Base-by-base conservation (phyloP, 2,888 invertebrate genomes). In the Pegoplata infirma region DNA sequence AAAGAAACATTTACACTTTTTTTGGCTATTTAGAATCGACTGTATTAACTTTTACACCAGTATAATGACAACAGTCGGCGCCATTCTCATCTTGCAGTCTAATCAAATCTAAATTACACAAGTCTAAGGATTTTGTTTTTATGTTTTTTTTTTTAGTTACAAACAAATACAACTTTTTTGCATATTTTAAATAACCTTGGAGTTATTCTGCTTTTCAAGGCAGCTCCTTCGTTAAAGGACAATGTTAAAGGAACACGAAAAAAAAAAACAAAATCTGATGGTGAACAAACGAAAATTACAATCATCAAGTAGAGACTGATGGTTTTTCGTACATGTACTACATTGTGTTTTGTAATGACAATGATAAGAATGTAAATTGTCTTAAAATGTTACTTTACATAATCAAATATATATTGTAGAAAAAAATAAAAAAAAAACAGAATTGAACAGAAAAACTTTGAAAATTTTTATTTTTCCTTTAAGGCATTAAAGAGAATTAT, bases 101-200 rank as follows among this genome's bases (percentile, higher is more conserved):
- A 73, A 66, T 73, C 51, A 58, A 73, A 73, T 73, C 66, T 51
- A 66, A 73, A 66, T 58, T 51, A 56, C 49, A 51, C 12, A n/a
- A n/a, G 36, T 40, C 36, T 40, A 3, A n/a, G n/a, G 36, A 40
- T 40, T 40, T 40, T 5, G 36, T 12, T 32, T 5, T 23, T 23
- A 5, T 23, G 3, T 23, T 23, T 23, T 23, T 5, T 23, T 32
- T 32, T 28, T 40, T 3, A n/a, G 36, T n/a, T 40, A n/a, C 36
- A 1, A 40, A n/a, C 36, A 40, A 5, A 12, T 40, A 40, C n/a
- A 40, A n/a, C 36, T 40, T 40, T n/a, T n/a, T 40, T 40, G n/a
- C 36, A 40, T 40, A 40, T 40, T 40, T 40, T 12, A 36, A 12
- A 12, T 2, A 36, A 36, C 36, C 36, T 36, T 36, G 36, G 36